Percentiles rank a stretch among this genome's conserved stretches.
Evolutionary conservation across 2,888 invertebrate genomes (phyloP).

Genomic region (Epistrophella euchroma): DNA sequence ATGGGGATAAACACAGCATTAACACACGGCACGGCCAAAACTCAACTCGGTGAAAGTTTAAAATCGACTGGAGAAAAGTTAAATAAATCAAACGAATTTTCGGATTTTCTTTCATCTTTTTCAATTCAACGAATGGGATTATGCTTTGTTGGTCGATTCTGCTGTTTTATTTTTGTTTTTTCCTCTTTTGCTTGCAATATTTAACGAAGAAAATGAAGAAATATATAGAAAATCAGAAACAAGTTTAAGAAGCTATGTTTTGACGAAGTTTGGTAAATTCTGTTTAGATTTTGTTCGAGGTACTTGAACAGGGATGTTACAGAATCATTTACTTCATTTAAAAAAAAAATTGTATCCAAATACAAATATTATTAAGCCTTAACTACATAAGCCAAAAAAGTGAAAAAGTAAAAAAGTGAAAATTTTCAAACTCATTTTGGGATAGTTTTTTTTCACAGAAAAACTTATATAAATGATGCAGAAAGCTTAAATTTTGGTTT

Average conservation of each 20-base stretch:
- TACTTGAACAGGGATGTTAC: not conserved
- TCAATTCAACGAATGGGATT: slow-evolving; percentile 62
- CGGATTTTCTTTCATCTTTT: slow-evolving; percentile 43
- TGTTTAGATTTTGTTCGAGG: not conserved
- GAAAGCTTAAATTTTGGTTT: too few species aligned
- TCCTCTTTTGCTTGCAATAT: slow-evolving; percentile 48
- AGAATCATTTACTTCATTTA: too few species aligned
- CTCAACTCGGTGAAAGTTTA: slow-evolving; percentile 67
- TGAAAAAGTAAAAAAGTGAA: too few species aligned
- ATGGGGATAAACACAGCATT: slow-evolving; percentile 27
- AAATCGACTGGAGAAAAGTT: slow-evolving; percentile 66
- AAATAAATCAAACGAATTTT: slow-evolving; percentile 56
- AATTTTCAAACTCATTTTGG: too few species aligned
- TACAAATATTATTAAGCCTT: too few species aligned
- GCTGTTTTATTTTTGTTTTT: slow-evolving; percentile 50
- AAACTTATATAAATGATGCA: too few species aligned
- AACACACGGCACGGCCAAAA: slow-evolving; percentile 1
- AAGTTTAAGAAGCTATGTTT: slow-evolving; percentile 10
- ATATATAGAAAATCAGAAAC: not conserved
- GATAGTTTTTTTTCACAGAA: too few species aligned
- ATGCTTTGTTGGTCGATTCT: slow-evolving; percentile 37
- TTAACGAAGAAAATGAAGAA: slow-evolving; percentile 57
- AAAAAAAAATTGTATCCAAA: too few species aligned
- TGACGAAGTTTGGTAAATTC: not conserved
- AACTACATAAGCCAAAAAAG: too few species aligned